phyloP scores from a whole-genome alignment of 2,888 invertebrate species.

The Sussaba pulchella region DNA sequence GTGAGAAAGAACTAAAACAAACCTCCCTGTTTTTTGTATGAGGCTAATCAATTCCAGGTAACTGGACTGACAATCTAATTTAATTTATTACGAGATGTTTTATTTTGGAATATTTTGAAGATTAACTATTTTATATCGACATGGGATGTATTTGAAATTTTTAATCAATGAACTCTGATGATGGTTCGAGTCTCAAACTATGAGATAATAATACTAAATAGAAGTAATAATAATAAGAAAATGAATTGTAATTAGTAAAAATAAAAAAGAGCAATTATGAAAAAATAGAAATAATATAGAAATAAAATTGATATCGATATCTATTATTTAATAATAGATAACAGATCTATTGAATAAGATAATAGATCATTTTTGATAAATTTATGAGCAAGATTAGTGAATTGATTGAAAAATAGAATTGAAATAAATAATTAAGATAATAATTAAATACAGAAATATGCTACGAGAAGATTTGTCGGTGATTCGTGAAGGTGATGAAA shows the following conservation, averaged over 20 bases:
- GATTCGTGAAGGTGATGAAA: too few species aligned
- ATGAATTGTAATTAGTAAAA: slow-evolving; percentile 10
- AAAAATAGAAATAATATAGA: neutral
- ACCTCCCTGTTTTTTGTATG: slow-evolving; percentile 27
- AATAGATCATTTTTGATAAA: too few species aligned
- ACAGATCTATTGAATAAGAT: neutral
- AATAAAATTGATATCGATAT: neutral
- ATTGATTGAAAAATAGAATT: neutral
- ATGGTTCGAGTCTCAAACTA: too few species aligned
- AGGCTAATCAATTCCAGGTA: slow-evolving; percentile 56
- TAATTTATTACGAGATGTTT: slow-evolving; percentile 32
- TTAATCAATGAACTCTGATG: too few species aligned
- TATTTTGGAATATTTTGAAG: too few species aligned
- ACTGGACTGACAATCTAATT: slow-evolving; percentile 57
- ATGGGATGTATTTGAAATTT: too few species aligned
- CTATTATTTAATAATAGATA: neutral
- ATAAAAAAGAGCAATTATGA: neutral
- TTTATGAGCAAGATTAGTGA: too few species aligned
- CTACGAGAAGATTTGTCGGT: too few species aligned
- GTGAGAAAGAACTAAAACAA: slow-evolving; percentile 46
- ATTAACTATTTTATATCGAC: too few species aligned
- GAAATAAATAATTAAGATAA: too few species aligned
- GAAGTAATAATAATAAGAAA: slow-evolving; percentile 22
- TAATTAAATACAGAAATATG: too few species aligned
- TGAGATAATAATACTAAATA: too few species aligned